Evolutionary conservation across 2,888 invertebrate genomes (phyloP).

Genomic region (Apeira syringaria): DNA sequence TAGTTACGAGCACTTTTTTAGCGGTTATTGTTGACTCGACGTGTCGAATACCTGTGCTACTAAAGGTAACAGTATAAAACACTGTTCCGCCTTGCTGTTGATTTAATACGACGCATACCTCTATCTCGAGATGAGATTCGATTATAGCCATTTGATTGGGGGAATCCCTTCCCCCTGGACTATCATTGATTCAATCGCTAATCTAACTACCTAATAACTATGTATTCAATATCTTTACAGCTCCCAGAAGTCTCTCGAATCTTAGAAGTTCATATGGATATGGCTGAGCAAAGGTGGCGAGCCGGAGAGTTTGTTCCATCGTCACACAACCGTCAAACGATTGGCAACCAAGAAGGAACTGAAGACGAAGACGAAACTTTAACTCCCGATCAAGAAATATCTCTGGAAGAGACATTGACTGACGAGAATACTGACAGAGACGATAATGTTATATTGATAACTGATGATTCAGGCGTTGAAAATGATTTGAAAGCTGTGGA

Average conservation of each 20-base stretch:
- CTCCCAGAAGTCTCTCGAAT: slow-evolving; percentile 70
- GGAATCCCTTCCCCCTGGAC: too few species aligned
- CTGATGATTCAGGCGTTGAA: slow-evolving; percentile 34
- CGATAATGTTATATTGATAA: slow-evolving; percentile 2
- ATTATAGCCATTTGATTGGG: too few species aligned
- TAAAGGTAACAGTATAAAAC: too few species aligned
- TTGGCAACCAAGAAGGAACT: slow-evolving; percentile 32
- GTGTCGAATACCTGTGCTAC: too few species aligned
- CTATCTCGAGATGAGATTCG: too few species aligned
- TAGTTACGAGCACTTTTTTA: too few species aligned
- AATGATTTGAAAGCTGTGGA: slow-evolving; percentile 26
- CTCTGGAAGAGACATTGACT: slow-evolving; percentile 64
- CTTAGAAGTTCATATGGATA: slow-evolving; percentile 64
- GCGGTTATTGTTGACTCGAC: too few species aligned
- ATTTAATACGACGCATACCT: too few species aligned
- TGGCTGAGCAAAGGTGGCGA: slow-evolving; percentile 60
- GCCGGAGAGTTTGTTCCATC: slow-evolving; percentile 48
- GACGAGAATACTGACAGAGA: slow-evolving; percentile 33
- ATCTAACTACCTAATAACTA: too few species aligned
- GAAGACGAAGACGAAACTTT: slow-evolving; percentile 57
- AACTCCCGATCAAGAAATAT: slow-evolving; percentile 50
- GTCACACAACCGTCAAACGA: slow-evolving; percentile 33
- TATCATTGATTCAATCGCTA: too few species aligned
- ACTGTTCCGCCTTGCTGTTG: too few species aligned
- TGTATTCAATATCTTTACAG: slow-evolving; percentile 38